Evolutionary conservation across 2,888 invertebrate genomes (phyloP), one percentile per base, ranked within the genome.

Genomic region (Mactromeris polynyma): DNA sequence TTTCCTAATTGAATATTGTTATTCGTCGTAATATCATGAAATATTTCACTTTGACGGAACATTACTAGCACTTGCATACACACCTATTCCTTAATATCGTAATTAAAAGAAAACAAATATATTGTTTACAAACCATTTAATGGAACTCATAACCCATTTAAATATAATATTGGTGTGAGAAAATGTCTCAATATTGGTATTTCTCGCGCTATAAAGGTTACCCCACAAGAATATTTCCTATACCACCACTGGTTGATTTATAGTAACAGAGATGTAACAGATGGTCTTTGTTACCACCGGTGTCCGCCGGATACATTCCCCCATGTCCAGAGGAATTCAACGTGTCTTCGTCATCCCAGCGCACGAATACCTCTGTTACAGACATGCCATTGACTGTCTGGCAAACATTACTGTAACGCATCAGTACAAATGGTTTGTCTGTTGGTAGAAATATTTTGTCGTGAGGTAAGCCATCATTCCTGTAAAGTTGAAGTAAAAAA

Each of bases 301-400:
- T 46, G 26, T 83, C 83, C 19, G 26, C 36, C 1, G 83, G 83
- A 73, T 83, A 69, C 64, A 40, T 26, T 0, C 83, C 83, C 9
- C 83, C 83, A 19, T 33, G 21, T 19, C 83, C 83, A 33, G 83
- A 83, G 0, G 40, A 31, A 31, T 83, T 83, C 2, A 42, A 19
- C 0, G 73, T 83, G 11, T 83, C 83, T 33, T 83, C 83, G 46
- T 83, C 83, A 14, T 83, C 83, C 83, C 83, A 83, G 31, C 83
- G 69, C 0, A 83, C 73, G 46, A 31, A 83, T 17, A 83, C 73
- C 0, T 83, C 73, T 0, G 38, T 42, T 21, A 46, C 69, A 3
- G 26, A 17, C 83, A 83, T 83, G 21, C 73, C 83, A 7, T 42
- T 40, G 3, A 83, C 83, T 21, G 73, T 17, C 46, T 83, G 83